These are phyloP conservation scores for Eugnorisma glareosa DNA, from an alignment of 2,888 invertebrate genomes.

Conservation along the genomic window DNA sequence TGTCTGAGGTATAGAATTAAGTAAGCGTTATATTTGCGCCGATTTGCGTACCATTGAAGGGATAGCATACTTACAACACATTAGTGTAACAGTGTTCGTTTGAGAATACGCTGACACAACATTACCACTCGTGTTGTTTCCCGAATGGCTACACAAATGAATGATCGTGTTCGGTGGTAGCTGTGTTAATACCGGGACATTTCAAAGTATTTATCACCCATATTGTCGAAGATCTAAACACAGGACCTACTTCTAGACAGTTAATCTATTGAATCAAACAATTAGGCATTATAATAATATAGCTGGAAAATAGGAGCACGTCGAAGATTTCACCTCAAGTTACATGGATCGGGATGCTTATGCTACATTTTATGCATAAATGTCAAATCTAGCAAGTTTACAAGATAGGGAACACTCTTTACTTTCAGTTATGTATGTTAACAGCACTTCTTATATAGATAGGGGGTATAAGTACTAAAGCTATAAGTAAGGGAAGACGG, in stretches of 20 bases:
- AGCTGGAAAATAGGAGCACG: slow-evolving; percentile 68
- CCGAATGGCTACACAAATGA: slow-evolving; percentile 84
- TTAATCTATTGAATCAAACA: slow-evolving; percentile 82
- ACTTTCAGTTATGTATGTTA: slow-evolving; percentile 77
- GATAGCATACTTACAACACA: slow-evolving; percentile 88
- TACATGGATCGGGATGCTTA: slow-evolving; percentile 76
- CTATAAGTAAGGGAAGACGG: slow-evolving; percentile 88
- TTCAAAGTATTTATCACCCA: slow-evolving; percentile 71
- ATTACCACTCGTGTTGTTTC: slow-evolving; percentile 80
- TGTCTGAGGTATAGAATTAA: slow-evolving; percentile 85
- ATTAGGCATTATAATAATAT: slow-evolving; percentile 79
- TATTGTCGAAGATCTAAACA: slow-evolving; percentile 82
- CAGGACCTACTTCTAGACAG: slow-evolving; percentile 86
- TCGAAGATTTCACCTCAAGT: slow-evolving; percentile 60
- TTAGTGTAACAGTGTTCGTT: slow-evolving; percentile 84
- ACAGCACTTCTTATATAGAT: slow-evolving; percentile 83
- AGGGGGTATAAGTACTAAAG: slow-evolving; percentile 87
- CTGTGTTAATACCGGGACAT: slow-evolving; percentile 70
- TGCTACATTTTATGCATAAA: slow-evolving; percentile 78
- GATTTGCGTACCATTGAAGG: slow-evolving; percentile 85
- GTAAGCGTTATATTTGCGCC: slow-evolving; percentile 87
- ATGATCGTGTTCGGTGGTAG: slow-evolving; percentile 76
- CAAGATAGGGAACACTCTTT: slow-evolving; percentile 77
- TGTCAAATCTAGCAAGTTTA: slow-evolving; percentile 83
- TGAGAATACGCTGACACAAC: slow-evolving; percentile 79